A percentile compares a stretch with the other conserved stretches of the same genome.
Conservation (phyloP, 2,888 invertebrate species). For the Euproctis similis region DNA sequence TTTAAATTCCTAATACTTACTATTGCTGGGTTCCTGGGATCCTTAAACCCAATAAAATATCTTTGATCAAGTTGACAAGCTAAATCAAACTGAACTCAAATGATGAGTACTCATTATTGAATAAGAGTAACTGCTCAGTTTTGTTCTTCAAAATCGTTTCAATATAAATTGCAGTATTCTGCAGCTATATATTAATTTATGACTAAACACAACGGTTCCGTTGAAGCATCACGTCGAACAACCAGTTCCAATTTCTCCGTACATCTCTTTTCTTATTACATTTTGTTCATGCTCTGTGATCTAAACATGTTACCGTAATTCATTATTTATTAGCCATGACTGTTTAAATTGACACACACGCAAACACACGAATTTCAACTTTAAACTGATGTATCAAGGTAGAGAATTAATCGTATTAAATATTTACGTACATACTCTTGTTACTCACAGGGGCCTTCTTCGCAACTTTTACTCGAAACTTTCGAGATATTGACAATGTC, state of each 20-base stretch:
- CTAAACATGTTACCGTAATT: slow-evolving; percentile 13
- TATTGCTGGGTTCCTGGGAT: no score
- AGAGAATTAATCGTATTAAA: slow-evolving; percentile 9
- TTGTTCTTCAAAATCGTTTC: no score
- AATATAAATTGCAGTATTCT: no score
- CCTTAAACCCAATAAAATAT: no score
- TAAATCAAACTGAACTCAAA: no score
- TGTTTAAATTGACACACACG: slow-evolving; percentile 18
- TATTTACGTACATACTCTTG: slow-evolving; percentile 15
- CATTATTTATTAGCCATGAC: slow-evolving; percentile 25
- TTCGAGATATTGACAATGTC: slow-evolving; percentile 16
- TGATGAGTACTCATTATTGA: no score
- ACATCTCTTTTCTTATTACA: slow-evolving; percentile 8
- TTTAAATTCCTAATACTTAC: no score
- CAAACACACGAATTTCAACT: slow-evolving; percentile 6
- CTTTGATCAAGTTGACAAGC: no score
- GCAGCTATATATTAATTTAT: no score
- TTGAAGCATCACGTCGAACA: slow-evolving; percentile 4
- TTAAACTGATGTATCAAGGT: slow-evolving; percentile 7
- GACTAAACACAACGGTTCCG: slow-evolving; percentile 3
- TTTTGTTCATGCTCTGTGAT: slow-evolving; percentile 12
- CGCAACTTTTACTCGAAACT: slow-evolving; percentile 28
- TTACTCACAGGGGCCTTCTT: slow-evolving; percentile 20
- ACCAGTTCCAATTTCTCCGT: slow-evolving; percentile 8
- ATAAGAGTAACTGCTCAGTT: no score